A percentile compares a stretch with the other conserved stretches of the same genome.
Conservation (phyloP, 2,888 invertebrate species). For the Tolmerus cingulatus region DNA sequence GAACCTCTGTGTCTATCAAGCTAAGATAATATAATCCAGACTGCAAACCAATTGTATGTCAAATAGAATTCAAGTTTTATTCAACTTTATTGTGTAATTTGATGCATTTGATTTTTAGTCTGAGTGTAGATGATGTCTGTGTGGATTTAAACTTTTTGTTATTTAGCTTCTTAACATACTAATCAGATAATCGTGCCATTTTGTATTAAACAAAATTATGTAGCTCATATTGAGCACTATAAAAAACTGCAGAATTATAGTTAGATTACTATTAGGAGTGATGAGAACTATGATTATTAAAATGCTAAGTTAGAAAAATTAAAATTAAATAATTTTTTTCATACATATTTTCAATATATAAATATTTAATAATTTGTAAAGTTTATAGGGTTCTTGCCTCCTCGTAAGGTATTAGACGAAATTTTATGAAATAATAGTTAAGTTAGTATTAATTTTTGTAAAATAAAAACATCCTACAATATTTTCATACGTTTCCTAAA, state of each 20-base stretch:
- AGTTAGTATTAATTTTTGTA: too few species aligned
- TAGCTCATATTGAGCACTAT: background rate
- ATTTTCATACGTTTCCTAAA: too few species aligned
- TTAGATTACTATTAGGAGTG: background rate
- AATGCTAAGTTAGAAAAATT: background rate
- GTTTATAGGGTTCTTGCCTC: background rate
- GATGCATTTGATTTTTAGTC: too few species aligned
- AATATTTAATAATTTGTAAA: background rate
- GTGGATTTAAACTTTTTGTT: background rate
- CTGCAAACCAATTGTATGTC: too few species aligned
- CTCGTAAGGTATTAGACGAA: background rate
- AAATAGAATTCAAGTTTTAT: too few species aligned
- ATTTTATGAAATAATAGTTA: too few species aligned
- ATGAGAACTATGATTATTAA: background rate
- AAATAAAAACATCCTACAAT: too few species aligned
- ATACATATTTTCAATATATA: background rate
- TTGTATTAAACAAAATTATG: background rate
- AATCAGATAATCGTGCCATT: background rate
- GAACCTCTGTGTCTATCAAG: background rate
- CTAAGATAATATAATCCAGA: background rate
- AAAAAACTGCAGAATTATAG: background rate
- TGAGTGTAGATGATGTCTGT: background rate
- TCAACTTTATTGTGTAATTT: too few species aligned
- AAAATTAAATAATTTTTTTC: background rate
- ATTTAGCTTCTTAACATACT: background rate